Conservation (phyloP, 2,113 vertebrate genomes). For the Solea solea region DNA sequence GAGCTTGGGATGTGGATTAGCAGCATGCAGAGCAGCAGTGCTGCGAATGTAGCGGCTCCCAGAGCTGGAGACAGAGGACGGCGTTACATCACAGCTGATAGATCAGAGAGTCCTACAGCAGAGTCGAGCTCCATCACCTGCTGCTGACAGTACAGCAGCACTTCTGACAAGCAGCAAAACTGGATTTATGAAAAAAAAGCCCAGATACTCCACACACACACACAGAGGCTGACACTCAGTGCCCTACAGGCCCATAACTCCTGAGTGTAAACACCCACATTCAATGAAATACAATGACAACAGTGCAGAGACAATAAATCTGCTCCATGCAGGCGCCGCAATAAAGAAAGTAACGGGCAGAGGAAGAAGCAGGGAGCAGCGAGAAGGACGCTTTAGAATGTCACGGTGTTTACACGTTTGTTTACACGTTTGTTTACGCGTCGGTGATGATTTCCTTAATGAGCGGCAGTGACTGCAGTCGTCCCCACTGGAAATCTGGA, state of each 20-base stretch:
- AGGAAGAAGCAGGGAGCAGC: constrained; percentile 17
- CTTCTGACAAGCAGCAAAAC: constrained; percentile 68
- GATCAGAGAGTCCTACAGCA: constrained; percentile 69
- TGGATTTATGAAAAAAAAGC: constrained; percentile 47
- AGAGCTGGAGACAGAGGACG: constrained; percentile 71
- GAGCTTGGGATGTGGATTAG: constrained; percentile 53
- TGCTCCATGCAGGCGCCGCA: constrained; percentile 34
- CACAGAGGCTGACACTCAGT: constrained; percentile 15
- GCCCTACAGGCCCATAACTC: constrained; percentile 40
- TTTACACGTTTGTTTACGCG: constrained; percentile 33
- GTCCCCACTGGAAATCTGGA: constrained; percentile 2
- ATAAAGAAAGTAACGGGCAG: constrained; percentile 50
- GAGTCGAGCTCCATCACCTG: constrained; percentile 72
- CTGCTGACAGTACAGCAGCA: constrained; percentile 67
- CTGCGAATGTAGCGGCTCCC: constrained; percentile 73
- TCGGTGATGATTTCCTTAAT: constrained; percentile 41
- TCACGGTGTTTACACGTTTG: constrained; percentile 22
- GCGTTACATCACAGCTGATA: constrained; percentile 75
- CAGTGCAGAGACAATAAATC: constrained; percentile 44
- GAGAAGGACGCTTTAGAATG: constrained; percentile 31
- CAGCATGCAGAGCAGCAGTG: constrained; percentile 67
- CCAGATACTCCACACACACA: constrained; percentile 45
- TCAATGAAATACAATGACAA: constrained; percentile 50
- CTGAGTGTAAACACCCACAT: constrained; percentile 43
- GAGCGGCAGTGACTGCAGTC: constrained; percentile 27